Conservation (phyloP, 2,113 vertebrate genomes). For the Hydrochoerus hydrochaeris region DNA sequence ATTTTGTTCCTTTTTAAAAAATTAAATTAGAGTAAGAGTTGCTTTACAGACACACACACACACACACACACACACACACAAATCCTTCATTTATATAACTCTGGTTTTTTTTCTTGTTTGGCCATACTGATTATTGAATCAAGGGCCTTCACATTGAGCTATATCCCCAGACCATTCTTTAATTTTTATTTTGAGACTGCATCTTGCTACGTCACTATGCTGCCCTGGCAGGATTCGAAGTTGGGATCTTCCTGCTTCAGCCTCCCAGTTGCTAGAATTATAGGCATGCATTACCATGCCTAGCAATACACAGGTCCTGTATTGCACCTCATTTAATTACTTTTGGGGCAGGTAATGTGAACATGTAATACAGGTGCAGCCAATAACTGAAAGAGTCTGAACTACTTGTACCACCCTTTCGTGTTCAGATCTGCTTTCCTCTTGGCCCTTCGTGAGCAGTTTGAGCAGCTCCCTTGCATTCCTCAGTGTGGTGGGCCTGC, state of each 20-base stretch:
- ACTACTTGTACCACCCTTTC: too few species aligned
- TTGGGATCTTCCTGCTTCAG: background rate
- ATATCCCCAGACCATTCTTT: background rate
- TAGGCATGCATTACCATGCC: background rate
- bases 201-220: background rate
- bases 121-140: background rate
- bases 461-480: background rate
- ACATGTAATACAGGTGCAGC: background rate
- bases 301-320: background rate
- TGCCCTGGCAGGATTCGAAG: background rate
- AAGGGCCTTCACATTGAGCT: background rate
- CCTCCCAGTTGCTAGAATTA: background rate
- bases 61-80: background rate
- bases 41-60: background rate
- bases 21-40: background rate
- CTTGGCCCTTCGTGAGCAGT: too few species aligned
- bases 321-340: background rate
- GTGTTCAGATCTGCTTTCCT: background rate
- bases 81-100: background rate
- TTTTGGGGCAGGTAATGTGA: background rate
- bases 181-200: background rate
- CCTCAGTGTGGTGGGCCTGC: background rate
- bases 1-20: background rate
- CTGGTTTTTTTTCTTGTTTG: background rate
- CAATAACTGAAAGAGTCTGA: background rate